Evolutionary conservation across 2,888 invertebrate genomes (phyloP), one percentile per base, ranked within the genome.

Genomic region (Sesia apiformis): DNA sequence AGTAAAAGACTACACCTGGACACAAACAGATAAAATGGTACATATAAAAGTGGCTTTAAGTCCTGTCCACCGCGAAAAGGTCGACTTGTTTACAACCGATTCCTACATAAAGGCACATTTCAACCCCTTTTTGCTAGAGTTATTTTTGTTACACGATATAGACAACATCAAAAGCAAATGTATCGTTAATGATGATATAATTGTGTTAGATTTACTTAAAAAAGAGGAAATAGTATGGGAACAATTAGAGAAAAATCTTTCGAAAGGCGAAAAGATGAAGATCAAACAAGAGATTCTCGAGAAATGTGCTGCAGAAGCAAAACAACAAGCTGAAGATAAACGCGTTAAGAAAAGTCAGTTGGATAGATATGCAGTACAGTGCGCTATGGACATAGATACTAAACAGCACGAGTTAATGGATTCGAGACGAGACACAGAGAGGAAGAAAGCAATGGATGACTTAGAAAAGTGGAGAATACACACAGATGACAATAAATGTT

Each of bases 1-100:
- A 62, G 89, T 96, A 1, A 94, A 93, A 83, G 93, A 95, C 83
- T 94, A 90, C 69, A 91, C 90, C 43, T 96, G 96, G 96, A 92
- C 91, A 46, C 95, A 96, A 86, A 93, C 93, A 1, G 81, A 87
- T 7, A 85, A 86, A 46, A 80, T 78, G 43, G 68, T 96, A 5
- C 90, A 91, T 57, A 90, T 96, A 55, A 90, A 90, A 61, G 91
- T 95, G 40, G 93, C 94, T 4, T 70, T 95, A 53, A 92, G 90
- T 67, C 92, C 92, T 4, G 89, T 91, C 0, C 90, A 87, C 63
- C 84, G 90, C 40, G 91, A 91, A 55, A 93, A 93, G 73, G 91
- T 93, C 0, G 93, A 95, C 73, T 75, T 96, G 50, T 92, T 95
- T 63, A 92, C 93, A 0, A 90, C 93, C 0, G 91, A 92, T 57